Evolutionary conservation across 53 echinoderm and acorn worm genomes (phyloP), one percentile per base, ranked within the genome.

Genomic region (Astropecten irregularis): DNA sequence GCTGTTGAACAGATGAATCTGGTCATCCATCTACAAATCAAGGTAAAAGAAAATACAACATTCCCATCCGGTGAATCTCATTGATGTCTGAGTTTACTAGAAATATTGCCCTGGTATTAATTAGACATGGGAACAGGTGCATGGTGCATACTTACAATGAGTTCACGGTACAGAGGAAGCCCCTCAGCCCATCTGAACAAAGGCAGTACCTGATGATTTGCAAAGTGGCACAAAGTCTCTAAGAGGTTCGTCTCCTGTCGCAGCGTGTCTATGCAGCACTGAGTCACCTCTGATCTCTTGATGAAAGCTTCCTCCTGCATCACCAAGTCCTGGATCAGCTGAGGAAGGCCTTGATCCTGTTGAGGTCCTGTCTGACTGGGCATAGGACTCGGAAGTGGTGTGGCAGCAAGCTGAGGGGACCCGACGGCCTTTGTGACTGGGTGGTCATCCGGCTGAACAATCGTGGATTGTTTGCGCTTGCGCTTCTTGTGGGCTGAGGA

Each of bases 131-230:
- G 10, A 21, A 66, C 36, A 28, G 18, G 67, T 31, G 29, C 29
- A 8, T 66, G 58, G 27, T 9, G 58, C 8, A 57, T 27, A 8
- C 64, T 81, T 81, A 95, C 95, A 90, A 87, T 84, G 20, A 95
- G 74, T 46, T 95, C 87, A 46, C 84, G 77, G 49, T 87, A 90
- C 46, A 82, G 76, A 5, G 95, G 90, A 68, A 95, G 48, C 34
- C 56, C 77, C 16, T 65, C 58, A 18, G 82, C 83, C 95, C 95
- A 95, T 20, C 29, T 49, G 55, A 84, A 70, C 68, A 95, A 25
- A 35, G 66, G 69, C 38, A 64, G 21, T 34, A 92, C 66, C 60
- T 70, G 77, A 67, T 95, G 92, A 30, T 95, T 88, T 49, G 89
- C 56, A n/a, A 92, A 22, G 62, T 89, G 90, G 38, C 86, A 79